A percentile compares a stretch with the other conserved stretches of the same genome.
Evolutionary conservation across 2,888 invertebrate species (phyloP).

Genomic region (Cepaea hortensis): DNA sequence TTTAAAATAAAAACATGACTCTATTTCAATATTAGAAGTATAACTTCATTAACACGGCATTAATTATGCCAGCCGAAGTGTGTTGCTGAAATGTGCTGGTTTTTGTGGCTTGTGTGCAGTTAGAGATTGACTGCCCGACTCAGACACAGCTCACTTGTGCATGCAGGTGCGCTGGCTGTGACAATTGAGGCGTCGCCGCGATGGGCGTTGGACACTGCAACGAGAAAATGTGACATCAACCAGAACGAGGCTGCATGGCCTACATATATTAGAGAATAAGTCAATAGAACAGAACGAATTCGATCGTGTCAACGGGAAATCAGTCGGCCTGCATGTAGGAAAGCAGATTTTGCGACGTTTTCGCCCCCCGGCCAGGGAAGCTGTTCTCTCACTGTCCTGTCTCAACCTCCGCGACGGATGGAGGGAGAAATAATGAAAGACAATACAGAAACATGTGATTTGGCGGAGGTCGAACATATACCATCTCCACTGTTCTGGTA

Average conservation of each 20-base stretch:
- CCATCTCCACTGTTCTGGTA: background rate
- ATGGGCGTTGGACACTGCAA: constrained; percentile 16
- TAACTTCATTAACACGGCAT: too few relatives aligned
- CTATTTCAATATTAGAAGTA: too few relatives aligned
- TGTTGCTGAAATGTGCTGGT: too few relatives aligned
- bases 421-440: background rate
- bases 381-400: too few relatives aligned
- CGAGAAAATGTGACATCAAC: constrained; percentile 1
- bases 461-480: background rate
- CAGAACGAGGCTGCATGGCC: constrained; percentile 31
- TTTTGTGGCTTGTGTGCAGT: too few relatives aligned
- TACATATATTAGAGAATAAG: constrained; percentile 37
- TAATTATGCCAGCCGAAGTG: too few relatives aligned
- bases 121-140: background rate
- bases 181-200: constrained; percentile 15
- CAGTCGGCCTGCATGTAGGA: background rate
- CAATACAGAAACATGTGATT: background rate
- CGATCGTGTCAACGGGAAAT: background rate
- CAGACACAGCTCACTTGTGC: background rate
- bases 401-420: background rate
- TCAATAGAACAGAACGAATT: constrained; percentile 8
- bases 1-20: too few relatives aligned
- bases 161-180: constrained; percentile 13
- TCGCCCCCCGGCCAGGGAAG: background rate
- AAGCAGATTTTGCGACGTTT: constrained; percentile 1